Evolutionary conservation across 2,888 invertebrate genomes (phyloP).

Genomic region (Parascotia fuliginaria): DNA sequence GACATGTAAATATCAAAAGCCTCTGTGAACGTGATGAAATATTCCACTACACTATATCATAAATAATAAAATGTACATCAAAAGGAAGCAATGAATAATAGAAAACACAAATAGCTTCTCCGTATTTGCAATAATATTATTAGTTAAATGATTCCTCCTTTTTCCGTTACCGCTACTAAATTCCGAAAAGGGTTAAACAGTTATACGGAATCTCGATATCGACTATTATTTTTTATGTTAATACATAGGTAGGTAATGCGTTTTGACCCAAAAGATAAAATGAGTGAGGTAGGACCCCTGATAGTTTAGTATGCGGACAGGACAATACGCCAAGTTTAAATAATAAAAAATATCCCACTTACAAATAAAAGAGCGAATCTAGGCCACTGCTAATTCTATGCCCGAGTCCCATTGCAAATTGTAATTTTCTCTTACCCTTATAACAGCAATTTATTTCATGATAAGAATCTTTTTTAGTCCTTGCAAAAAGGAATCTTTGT

Average conservation of each 20-base stretch:
- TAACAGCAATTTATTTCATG: slow-evolving; percentile 73
- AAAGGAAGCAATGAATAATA: too few relatives aligned
- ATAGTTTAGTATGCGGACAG: slow-evolving; percentile 36
- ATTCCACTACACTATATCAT: too few relatives aligned
- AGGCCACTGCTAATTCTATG: slow-evolving; percentile 68
- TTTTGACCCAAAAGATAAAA: slow-evolving; percentile 36
- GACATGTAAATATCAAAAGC: too few relatives aligned
- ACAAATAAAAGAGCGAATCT: slow-evolving; percentile 40
- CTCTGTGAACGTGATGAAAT: too few relatives aligned
- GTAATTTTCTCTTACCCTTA: slow-evolving; percentile 75
- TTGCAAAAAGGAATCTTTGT: slow-evolving; percentile 76
- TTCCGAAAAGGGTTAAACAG: slow-evolving; percentile 29
- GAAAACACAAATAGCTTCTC: not conserved
- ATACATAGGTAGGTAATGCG: slow-evolving; percentile 28
- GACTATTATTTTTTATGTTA: slow-evolving; percentile 37
- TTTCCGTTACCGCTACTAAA: slow-evolving; percentile 25
- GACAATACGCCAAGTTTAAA: slow-evolving; percentile 31
- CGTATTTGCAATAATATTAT: not conserved
- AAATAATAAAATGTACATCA: too few relatives aligned
- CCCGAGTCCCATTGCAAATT: slow-evolving; percentile 73
- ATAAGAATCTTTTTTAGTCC: slow-evolving; percentile 81
- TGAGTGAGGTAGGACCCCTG: slow-evolving; percentile 26
- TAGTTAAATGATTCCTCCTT: slow-evolving; percentile 6
- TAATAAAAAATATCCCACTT: slow-evolving; percentile 35
- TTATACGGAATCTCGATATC: slow-evolving; percentile 18